A percentile compares a stretch with the other conserved stretches of the same genome.
These are phyloP conservation scores for Leucophenga varia DNA, from an alignment of 1,140 invertebrate species.

Conservation along the genomic window DNA sequence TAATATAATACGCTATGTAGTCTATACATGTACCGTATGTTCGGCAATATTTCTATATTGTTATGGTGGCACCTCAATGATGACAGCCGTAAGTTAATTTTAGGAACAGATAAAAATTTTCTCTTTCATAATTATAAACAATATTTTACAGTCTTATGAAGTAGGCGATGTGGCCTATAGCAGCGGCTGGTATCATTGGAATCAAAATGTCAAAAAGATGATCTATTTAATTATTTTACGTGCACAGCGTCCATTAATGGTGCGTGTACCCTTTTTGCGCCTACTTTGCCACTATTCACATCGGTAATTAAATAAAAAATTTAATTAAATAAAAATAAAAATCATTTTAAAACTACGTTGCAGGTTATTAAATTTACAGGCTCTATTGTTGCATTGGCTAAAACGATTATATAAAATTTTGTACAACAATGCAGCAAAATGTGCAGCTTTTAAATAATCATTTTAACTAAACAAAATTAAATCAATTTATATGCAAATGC, in stretches of 20 bases:
- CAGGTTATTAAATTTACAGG: slow-evolving; percentile 41
- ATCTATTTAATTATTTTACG: slow-evolving; percentile 31
- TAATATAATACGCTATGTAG: slow-evolving; percentile 37
- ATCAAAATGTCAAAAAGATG: slow-evolving; percentile 21
- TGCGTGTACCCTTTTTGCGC: slow-evolving; percentile 33
- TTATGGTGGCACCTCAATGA: slow-evolving; percentile 33
- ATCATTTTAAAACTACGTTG: background rate
- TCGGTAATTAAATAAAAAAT: slow-evolving; percentile 10
- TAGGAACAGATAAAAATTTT: background rate
- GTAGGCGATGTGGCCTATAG: slow-evolving; percentile 30
- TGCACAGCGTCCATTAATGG: slow-evolving; percentile 29
- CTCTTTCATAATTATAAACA: too few species aligned
- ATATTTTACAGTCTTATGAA: slow-evolving; percentile 26
- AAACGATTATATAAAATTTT: slow-evolving; percentile 15
- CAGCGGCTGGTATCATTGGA: slow-evolving; percentile 32
- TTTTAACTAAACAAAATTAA: too few species aligned
- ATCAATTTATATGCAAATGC: too few species aligned
- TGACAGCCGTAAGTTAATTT: slow-evolving; percentile 18
- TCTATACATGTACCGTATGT: slow-evolving; percentile 25
- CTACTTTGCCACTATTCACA: slow-evolving; percentile 28
- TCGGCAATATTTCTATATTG: slow-evolving; percentile 30
- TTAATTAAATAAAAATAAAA: background rate
- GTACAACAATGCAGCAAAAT: too few species aligned
- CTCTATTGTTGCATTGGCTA: slow-evolving; percentile 41
- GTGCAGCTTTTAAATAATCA: too few species aligned